These are phyloP conservation scores for Caradrina kadenii DNA, from an alignment of 2,888 invertebrate species.

Conservation along the genomic window DNA sequence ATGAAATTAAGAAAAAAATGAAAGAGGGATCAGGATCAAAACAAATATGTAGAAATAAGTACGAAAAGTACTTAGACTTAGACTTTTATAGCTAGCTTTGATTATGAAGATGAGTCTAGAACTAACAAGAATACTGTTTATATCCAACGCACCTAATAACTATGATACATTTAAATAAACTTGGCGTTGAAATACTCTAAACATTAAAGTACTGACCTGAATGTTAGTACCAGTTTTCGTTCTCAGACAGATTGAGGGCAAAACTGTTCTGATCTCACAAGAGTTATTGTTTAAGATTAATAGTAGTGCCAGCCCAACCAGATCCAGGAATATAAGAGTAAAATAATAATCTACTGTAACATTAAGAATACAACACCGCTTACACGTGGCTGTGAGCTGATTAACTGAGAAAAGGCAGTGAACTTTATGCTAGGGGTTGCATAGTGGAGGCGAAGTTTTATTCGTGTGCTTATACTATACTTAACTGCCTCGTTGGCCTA, in stretches of 20 bases:
- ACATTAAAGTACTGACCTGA: conserved; percentile 41
- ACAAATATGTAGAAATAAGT: neutral
- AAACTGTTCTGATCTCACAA: conserved; percentile 36
- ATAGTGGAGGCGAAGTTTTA: neutral
- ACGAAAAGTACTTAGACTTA: neutral
- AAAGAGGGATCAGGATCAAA: neutral
- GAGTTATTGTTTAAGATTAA: conserved; percentile 42
- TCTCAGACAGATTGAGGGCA: conserved; percentile 50
- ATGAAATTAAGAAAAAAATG: neutral
- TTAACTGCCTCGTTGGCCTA: no score
- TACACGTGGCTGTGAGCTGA: conserved; percentile 5
- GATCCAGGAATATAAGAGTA: neutral
- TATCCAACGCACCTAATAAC: conserved; percentile 26
- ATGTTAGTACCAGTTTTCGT: conserved; percentile 32
- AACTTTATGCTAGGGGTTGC: neutral
- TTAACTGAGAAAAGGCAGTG: neutral
- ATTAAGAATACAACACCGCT: neutral
- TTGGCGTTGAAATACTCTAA: conserved; percentile 40
- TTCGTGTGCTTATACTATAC: no score
- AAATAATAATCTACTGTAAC: conserved; percentile 10
- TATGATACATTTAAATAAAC: conserved; percentile 34
- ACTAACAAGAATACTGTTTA: neutral
- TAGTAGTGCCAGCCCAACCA: conserved; percentile 14
- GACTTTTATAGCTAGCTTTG: no score
- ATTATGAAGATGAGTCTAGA: neutral